These are phyloP conservation scores for Drosophila bifasciata DNA, from an alignment of 1,140 invertebrate species.

Conservation along the genomic window DNA sequence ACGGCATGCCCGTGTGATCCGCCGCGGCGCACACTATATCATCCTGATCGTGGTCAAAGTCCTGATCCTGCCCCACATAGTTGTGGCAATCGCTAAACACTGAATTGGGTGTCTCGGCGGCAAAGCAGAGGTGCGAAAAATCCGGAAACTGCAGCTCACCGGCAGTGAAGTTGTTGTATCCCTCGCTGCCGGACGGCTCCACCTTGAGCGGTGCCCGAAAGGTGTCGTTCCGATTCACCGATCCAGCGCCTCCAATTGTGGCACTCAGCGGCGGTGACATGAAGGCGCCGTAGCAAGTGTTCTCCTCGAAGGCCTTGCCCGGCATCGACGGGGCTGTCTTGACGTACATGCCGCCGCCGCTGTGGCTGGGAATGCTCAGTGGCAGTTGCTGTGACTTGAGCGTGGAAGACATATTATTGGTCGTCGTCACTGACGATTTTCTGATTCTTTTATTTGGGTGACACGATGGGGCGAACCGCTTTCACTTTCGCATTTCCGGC, in stretches of 20 bases:
- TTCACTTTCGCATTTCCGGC: slow-evolving; percentile 73
- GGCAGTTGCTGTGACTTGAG: slow-evolving; percentile 58
- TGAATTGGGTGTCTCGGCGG: slow-evolving; percentile 78
- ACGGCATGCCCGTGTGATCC: slow-evolving; percentile 46
- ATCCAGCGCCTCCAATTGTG: slow-evolving; percentile 21
- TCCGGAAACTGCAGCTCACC: slow-evolving; percentile 72
- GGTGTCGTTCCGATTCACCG: slow-evolving; percentile 5
- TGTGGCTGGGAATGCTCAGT: slow-evolving; percentile 53
- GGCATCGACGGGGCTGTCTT: slow-evolving; percentile 28
- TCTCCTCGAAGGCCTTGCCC: slow-evolving; percentile 41
- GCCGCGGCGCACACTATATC: slow-evolving; percentile 63
- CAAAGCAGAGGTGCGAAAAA: slow-evolving; percentile 70
- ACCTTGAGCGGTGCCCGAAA: slow-evolving; percentile 48
- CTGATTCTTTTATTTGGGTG: slow-evolving; percentile 33
- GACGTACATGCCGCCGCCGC: slow-evolving; percentile 44
- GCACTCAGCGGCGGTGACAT: slow-evolving; percentile 78
- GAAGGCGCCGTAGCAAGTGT: slow-evolving; percentile 52
- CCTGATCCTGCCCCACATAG: slow-evolving; percentile 32
- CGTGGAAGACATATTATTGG: slow-evolving; percentile 60
- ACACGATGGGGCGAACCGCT: slow-evolving; percentile 18
- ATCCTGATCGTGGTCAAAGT: slow-evolving; percentile 57
- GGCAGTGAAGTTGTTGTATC: slow-evolving; percentile 40
- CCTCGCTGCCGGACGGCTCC: neutral
- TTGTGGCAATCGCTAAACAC: slow-evolving; percentile 67
- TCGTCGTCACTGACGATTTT: slow-evolving; percentile 30